Conservation (phyloP, 2,797 vertebrate genomes). For the Florisuga fusca region DNA sequence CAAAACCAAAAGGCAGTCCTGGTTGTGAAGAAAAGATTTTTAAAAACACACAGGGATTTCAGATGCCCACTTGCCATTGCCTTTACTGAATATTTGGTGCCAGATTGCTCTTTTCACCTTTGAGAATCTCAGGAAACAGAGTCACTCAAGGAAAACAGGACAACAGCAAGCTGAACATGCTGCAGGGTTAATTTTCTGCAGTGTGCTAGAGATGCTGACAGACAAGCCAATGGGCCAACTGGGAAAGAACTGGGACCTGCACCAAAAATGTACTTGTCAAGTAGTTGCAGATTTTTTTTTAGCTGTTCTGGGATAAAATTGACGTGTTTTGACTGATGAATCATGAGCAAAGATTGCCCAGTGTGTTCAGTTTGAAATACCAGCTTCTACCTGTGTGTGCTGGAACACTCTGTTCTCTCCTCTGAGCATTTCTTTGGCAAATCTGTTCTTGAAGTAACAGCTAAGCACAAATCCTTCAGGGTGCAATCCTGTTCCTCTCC, state of each 20-base stretch:
- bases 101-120: not conserved
- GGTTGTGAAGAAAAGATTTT: not conserved
- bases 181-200: conserved; percentile 41
- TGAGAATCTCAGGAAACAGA: not conserved
- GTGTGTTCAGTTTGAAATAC: conserved; percentile 71
- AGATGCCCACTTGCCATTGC: not conserved
- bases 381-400: conserved; percentile 73
- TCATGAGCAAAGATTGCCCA: conserved; percentile 74
- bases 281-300: conserved; percentile 71
- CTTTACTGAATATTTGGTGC: not conserved
- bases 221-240: conserved; percentile 71
- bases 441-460: conserved; percentile 66
- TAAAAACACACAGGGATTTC: not conserved
- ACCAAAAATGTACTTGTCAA: conserved; percentile 75
- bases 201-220: conserved; percentile 58
- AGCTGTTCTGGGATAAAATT: conserved; percentile 72
- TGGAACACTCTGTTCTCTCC: conserved; percentile 74
- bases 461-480: conserved; percentile 71
- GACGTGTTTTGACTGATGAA: conserved; percentile 75
- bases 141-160: not conserved
- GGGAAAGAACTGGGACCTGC: conserved; percentile 70
- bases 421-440: conserved; percentile 72
- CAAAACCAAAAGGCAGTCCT: not conserved
- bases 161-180: conserved; percentile 16
- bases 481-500: conserved; percentile 51